A percentile compares a stretch with the other conserved stretches of the same genome.
Conservation (phyloP, 2,113 vertebrate genomes). For the Pedionomus torquatus region DNA sequence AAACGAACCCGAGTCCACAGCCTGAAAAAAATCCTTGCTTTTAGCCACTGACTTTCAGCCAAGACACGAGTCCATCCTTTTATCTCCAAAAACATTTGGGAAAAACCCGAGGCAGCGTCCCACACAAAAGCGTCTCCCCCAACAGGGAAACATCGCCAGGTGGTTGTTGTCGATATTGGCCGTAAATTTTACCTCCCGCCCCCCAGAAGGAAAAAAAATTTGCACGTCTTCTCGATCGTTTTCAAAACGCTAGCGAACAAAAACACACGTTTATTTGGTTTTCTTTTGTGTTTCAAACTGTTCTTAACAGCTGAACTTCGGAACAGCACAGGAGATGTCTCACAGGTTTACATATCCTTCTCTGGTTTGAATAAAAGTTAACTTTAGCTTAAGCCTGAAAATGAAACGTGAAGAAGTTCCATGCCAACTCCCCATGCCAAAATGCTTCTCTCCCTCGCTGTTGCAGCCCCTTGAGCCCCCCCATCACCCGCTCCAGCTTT, state of each 20-base stretch:
- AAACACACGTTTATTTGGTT: not conserved
- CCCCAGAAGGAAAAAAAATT: not conserved
- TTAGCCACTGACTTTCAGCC: not conserved
- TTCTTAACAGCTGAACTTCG: not conserved
- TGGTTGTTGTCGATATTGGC: not conserved
- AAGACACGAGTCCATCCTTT: not conserved
- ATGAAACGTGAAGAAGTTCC: not conserved
- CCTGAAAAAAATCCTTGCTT: not conserved
- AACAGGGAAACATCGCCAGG: accelerated
- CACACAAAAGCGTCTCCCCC: not conserved
- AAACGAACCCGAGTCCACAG: not conserved
- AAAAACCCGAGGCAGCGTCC: not conserved
- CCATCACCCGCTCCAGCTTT: not conserved
- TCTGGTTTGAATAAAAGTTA: not conserved
- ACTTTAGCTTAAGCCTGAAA: not conserved
- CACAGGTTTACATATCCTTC: not conserved
- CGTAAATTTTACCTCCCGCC: accelerated
- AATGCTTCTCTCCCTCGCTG: not conserved
- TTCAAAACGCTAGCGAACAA: not conserved
- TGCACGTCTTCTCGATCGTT: not conserved
- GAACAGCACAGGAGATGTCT: not conserved
- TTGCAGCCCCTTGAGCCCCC: not conserved
- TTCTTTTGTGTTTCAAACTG: not conserved
- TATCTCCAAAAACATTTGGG: too few species aligned
- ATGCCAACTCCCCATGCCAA: not conserved